phyloP scores from a whole-genome alignment of 2,797 vertebrate genomes.

The Cirrhinus mrigala region DNA sequence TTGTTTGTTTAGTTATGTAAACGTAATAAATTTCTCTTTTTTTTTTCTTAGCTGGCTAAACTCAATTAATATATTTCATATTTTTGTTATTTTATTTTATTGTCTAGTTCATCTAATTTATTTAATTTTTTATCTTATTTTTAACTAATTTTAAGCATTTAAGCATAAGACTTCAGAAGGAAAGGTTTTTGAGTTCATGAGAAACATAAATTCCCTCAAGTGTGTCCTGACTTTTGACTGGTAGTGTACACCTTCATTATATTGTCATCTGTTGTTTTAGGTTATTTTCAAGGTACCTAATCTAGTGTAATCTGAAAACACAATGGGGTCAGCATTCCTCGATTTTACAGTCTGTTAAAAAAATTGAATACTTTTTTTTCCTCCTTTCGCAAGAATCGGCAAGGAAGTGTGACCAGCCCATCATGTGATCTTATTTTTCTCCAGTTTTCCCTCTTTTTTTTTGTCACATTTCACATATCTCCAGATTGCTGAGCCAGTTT shows the following conservation, averaged over 20 bases:
- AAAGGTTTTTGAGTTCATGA: not conserved
- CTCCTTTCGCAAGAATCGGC: not conserved
- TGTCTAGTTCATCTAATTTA: too few relatives aligned
- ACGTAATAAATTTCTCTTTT: not conserved
- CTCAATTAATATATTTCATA: too few relatives aligned
- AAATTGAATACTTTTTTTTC: not conserved
- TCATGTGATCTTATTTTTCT: constrained; percentile 39
- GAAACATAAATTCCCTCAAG: not conserved
- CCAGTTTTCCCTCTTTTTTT: not conserved
- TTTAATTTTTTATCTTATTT: too few relatives aligned
- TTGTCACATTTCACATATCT: not conserved
- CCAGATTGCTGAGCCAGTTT: constrained; percentile 9
- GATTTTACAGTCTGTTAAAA: constrained; percentile 5
- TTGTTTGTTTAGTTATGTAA: not conserved
- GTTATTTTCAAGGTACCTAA: not conserved
- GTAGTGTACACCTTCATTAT: not conserved
- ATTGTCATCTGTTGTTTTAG: not conserved
- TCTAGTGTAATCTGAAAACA: not conserved
- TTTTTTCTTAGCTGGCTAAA: too few relatives aligned
- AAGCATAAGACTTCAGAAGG: not conserved
- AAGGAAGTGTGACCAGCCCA: constrained; percentile 10
- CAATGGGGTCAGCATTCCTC: constrained; percentile 16
- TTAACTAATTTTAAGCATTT: not conserved
- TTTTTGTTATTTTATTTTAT: too few relatives aligned
- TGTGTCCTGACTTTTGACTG: constrained; percentile 2